Evolutionary conservation across 2,113 vertebrate genomes (phyloP), one percentile per base, ranked within the genome.

Genomic region (Cephalopholis sonnerati): DNA sequence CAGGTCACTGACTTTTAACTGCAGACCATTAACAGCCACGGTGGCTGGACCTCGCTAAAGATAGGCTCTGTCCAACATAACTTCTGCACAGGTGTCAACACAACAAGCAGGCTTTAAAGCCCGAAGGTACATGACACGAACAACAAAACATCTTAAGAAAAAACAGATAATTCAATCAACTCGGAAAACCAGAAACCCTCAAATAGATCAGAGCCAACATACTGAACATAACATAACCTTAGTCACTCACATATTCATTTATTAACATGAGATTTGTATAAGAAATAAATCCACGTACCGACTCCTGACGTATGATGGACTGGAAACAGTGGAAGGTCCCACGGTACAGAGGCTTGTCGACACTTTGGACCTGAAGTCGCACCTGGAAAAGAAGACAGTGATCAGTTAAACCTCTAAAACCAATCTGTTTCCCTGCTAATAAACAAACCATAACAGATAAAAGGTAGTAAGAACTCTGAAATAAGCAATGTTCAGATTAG

Each of bases 261-360:
- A 13, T 24, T 9, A 58, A 29, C 27, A 81, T 29, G 51, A 25
- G 18, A 71, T 20, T 3, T 48, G 8, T 1, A 12, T 7, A 2
- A 12, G 17, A 59, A 55, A 44, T 29, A 54, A 74, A 70, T 20
- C 2, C 82, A 97, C 98, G 93, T 93, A 99, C 98, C 44, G 97
- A 95, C 92, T 99, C 98, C 84, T 99, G 97, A n/a, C 94, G 95
- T 89, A 99, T 84, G 89, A 99, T 99, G 69, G 98, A 97, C 92
- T 97, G 96, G 94, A 99, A 99, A 90, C 98, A 99, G 92, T 99
- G 98, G 58, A 94, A 79, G 10, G 98, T 99, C 79, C 98, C 98
- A 7, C 96, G 96, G 89, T 99, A 99, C 55, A 97, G 96, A 46
- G 97, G 97, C 90, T 96, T 98, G 72, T 97, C 95, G n/a, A 89